Evolutionary conservation across 1,140 invertebrate species (phyloP), one percentile per base, ranked within the genome.

Genomic region (Globodera ellingtonae): DNA sequence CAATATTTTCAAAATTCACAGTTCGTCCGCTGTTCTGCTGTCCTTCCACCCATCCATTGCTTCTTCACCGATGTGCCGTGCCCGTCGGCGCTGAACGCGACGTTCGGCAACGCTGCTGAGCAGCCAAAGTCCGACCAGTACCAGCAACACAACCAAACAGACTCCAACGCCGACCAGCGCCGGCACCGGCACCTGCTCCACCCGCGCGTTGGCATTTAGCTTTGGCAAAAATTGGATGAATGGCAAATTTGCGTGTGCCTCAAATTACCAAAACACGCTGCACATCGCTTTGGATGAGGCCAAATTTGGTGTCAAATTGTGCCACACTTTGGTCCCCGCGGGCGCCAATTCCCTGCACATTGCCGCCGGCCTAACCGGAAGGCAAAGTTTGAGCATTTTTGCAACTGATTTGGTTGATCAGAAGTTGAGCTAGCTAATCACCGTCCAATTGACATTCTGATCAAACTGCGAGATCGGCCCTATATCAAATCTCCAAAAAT

Each of bases 221-320:
- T 70, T 35, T 47, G 35, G 2, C 1, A 44, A 44, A 35, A 15
- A 5, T 44, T 47, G 8, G 67, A 3, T 70, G 7, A 10, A 35
- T 70, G 3, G 9, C 35, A 4, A 70, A 13, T 70, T 35, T 44
- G 1, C 10, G 18, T 70, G 67, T 35, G 35, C 24, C 24, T 50
- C n/a, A 18, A 67, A 18, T 75, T 52, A 48, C 59, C 24, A 77
- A n/a, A 48, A 77, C n/a, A 46, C 50, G 46, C 46, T 77, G 62
- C 44, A 77, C 75, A 77, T 77, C 69, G 10, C 21, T 77, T 67
- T 69, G 62, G 24, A 77, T 77, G 7, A 46, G 35, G 10, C 21
- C 75, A 67, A 77, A 77, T n/a, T 65, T 77, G 44, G 52, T 35
- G 48, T 77, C 62, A 47, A 77, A 77, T 3, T 69, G 13, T 10